phyloP scores from a whole-genome alignment of 64 coral and sea anemone species.

The Pocillopora damicornis region DNA sequence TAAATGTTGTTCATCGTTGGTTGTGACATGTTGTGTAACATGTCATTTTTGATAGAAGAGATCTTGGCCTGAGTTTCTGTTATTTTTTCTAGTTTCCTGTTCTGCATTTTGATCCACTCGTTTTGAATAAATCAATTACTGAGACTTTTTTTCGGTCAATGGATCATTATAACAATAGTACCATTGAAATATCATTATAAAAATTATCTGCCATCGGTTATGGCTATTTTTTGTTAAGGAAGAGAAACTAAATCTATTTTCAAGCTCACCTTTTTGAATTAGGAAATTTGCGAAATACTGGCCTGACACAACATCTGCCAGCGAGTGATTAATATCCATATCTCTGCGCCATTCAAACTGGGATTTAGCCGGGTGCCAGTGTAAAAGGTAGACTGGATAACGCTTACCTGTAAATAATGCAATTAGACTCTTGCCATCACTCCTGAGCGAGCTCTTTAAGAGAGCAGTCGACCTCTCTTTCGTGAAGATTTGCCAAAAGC shows the following conservation, averaged over 20 bases:
- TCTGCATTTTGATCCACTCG: no score
- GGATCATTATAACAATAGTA: neutral
- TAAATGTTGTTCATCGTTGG: no score
- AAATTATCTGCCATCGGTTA: neutral
- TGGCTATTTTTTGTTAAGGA: neutral
- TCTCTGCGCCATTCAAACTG: conserved; percentile 41
- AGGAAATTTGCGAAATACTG: conserved; percentile 44
- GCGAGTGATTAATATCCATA: conserved; percentile 1
- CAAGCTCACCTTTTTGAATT: conserved; percentile 11
- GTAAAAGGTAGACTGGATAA: conserved; percentile 45
- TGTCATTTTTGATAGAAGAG: no score
- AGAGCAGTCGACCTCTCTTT: no score
- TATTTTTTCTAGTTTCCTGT: no score
- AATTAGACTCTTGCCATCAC: neutral
- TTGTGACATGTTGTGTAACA: no score
- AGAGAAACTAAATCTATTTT: neutral
- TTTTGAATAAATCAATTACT: neutral
- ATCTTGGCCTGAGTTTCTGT: no score
- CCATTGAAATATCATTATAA: neutral
- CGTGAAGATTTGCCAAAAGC: no score
- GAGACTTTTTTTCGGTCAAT: neutral
- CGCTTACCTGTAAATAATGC: conserved; percentile 13
- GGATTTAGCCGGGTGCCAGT: conserved; percentile 61
- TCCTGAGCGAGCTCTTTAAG: no score
- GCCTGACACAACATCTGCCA: neutral